phyloP scores from a whole-genome alignment of 2,888 invertebrate species.

The Lymantria dispar region DNA sequence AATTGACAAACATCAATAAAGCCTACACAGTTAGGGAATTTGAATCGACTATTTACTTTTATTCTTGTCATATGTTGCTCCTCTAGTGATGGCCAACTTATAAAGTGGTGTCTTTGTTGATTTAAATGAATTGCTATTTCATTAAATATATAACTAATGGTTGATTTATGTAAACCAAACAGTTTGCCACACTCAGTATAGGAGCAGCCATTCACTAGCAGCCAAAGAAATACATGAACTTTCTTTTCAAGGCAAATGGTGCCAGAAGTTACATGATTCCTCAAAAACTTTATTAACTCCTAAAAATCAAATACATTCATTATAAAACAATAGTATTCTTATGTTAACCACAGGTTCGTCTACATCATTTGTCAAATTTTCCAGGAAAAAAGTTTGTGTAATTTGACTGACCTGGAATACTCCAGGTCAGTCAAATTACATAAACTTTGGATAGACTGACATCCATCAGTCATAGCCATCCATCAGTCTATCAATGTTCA shows the following conservation, averaged over 20 bases:
- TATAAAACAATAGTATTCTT: not conserved
- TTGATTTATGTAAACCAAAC: slow-evolving; percentile 67
- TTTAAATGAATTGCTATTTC: slow-evolving; percentile 58
- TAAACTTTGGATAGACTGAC: no score
- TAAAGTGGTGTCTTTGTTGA: slow-evolving; percentile 59
- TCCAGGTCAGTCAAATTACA: no score
- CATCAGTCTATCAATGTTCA: no score
- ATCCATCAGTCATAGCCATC: no score
- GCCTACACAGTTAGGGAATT: slow-evolving; percentile 74
- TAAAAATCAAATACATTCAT: slow-evolving; percentile 40
- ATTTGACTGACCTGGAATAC: no score
- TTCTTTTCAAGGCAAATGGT: slow-evolving; percentile 64
- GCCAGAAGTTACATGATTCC: slow-evolving; percentile 43
- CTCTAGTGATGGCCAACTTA: slow-evolving; percentile 69
- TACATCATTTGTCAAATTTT: no score
- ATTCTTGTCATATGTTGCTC: slow-evolving; percentile 70
- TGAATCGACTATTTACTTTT: slow-evolving; percentile 64
- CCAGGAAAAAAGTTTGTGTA: no score
- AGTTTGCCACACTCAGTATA: slow-evolving; percentile 62
- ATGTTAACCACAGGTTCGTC: no score
- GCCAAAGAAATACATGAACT: slow-evolving; percentile 68
- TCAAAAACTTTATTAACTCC: slow-evolving; percentile 56
- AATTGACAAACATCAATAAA: slow-evolving; percentile 69
- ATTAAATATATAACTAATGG: slow-evolving; percentile 65
- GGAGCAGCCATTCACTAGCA: slow-evolving; percentile 59